Evolutionary conservation across 2,888 invertebrate species (phyloP), one percentile per base, ranked within the genome.

Genomic region (Apamea crenata): DNA sequence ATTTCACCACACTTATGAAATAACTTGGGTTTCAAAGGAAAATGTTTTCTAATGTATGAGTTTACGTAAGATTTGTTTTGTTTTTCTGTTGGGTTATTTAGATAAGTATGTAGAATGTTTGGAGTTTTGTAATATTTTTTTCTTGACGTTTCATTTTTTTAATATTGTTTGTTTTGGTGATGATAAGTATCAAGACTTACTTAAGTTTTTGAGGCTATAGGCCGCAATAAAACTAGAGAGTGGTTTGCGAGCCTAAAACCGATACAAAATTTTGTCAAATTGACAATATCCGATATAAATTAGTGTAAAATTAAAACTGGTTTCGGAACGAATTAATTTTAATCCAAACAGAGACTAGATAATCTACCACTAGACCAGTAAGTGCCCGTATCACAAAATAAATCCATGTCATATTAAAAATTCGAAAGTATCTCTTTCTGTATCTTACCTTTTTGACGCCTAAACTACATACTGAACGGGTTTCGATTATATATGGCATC

Each of bases 1-100:
- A 56, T 80, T 67, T 69, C 32, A 18, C 47, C 56, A 36, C 6
- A 16, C 25, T 82, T 79, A 78, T 56, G 82, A 84, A 84, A 79
- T 61, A 67, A 61, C 8, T 25, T 6, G 25, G 29, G 36, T 29
- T 44, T 77, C 3, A 69, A 87, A 76, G 16, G 65, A 65, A 83
- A 69, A 63, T 32, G 18, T 76, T 86, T 82, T 84, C 70, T 78
- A 76, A 76, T 68, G 7, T 36, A 14, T 40, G 18, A 65, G 21
- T 66, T 78, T 71, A 80, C 21, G 53, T 86, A 67, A 81, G 67
- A 6, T 73, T 25, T 44, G 63, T 73, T 47, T 73, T 67, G 14
- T 25, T 53, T 18, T 3, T 16, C 36, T 56, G 6, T 36, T 12
- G 1, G 3, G 29, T 47, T 14, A 12, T 21, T 47, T 36, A 56